Conservation (phyloP, 2,797 vertebrate genomes). For the Anabas testudineus region DNA sequence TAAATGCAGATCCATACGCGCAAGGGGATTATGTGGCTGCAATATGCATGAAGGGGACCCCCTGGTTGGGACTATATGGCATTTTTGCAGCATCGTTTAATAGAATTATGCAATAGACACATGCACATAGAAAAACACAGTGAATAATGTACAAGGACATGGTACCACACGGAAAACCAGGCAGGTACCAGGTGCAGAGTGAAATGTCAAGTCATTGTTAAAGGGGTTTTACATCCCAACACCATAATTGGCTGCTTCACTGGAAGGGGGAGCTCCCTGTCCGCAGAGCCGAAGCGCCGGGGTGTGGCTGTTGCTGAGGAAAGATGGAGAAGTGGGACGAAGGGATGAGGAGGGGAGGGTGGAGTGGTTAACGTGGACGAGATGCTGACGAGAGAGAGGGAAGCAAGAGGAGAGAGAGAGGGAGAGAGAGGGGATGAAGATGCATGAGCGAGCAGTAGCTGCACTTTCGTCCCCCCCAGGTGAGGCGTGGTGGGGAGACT, state of each 20-base stretch:
- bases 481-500: constrained; percentile 23
- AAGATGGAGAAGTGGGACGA: constrained; percentile 32
- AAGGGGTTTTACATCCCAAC: neutral
- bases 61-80: neutral
- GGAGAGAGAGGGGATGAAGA: neutral
- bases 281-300: constrained; percentile 40
- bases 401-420: neutral
- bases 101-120: constrained; percentile 6
- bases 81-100: neutral
- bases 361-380: neutral
- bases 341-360: neutral
- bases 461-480: constrained; percentile 31
- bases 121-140: neutral
- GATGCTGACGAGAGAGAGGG: constrained; percentile 27
- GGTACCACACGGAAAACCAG: neutral
- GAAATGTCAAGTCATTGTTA: constrained; percentile 9
- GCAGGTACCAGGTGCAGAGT: neutral
- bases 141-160: no score
- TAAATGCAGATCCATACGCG: constrained; percentile 55
- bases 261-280: neutral
- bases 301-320: constrained; percentile 81
- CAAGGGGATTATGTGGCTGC: constrained; percentile 40
- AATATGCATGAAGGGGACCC: neutral
- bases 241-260: neutral
- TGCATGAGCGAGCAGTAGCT: constrained; percentile 35